Evolutionary conservation across 2,888 invertebrate species (phyloP), one percentile per base, ranked within the genome.

Genomic region (Caenorhabditis doughertyi): DNA sequence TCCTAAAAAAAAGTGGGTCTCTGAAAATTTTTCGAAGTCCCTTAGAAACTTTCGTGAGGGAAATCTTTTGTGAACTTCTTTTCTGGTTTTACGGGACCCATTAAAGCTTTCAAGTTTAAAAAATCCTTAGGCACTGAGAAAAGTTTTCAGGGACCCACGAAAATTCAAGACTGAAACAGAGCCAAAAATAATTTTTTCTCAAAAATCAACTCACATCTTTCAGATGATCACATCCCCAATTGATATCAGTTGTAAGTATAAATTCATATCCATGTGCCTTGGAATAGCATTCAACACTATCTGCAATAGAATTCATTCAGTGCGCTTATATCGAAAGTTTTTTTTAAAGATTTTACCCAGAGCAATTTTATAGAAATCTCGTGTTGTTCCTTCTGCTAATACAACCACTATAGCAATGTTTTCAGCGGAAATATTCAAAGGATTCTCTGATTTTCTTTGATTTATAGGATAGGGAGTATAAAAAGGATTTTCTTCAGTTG

Each of bases 191-290:
- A n/a, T n/a, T n/a, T n/a, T n/a, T n/a, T n/a, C n/a, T n/a, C n/a
- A n/a, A n/a, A n/a, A n/a, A n/a, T n/a, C n/a, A n/a, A 55, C 56
- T 55, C 18, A 81, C 84, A 71, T 81, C 81, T 42, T 76, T 74
- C n/a, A 79, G 55, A 44, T n/a, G n/a, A n/a, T n/a, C n/a, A n/a
- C n/a, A n/a, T n/a, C n/a, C n/a, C n/a, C n/a, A n/a, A n/a, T n/a
- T 62, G 39, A 18, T 67, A 23, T 79, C 73, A 9, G 25, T 44
- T 1, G 62, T 71, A 0, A 79, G 42, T 21, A 77, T 44, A 11
- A 67, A 79, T 11, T 53, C n/a, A 44, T 84, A 84, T 9, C 62
- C 70, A 8, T 81, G 84, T n/a, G 70, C 81, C 27, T 74, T 68
- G 9, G 81, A 23, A 49, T 84, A 84, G 23, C 84, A 84, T 18